A percentile compares a stretch with the other conserved stretches of the same genome.
Conservation (phyloP, 2,797 vertebrate species). For the Notamacropus eugenii region DNA sequence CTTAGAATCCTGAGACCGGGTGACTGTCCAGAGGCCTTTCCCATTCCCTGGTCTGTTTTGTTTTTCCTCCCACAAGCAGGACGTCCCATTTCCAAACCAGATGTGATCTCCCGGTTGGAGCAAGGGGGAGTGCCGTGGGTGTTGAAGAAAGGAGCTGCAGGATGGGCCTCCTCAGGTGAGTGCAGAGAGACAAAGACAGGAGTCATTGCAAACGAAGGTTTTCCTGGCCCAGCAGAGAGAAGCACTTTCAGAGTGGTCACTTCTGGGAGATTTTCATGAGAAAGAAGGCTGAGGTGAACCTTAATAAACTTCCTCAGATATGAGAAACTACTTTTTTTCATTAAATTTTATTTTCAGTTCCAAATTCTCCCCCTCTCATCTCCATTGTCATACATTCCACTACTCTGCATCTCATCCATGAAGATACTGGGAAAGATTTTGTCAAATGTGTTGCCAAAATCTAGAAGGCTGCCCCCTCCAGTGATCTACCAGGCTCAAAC, state of each 20-base stretch:
- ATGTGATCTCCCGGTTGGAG: background rate
- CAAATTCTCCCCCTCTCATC: background rate
- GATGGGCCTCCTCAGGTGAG: background rate
- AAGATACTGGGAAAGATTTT: background rate
- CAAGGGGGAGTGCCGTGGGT: background rate
- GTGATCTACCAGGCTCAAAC: background rate
- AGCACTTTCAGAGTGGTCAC: background rate
- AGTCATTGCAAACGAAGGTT: background rate
- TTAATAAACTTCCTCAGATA: background rate
- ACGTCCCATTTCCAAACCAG: background rate
- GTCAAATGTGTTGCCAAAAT: background rate
- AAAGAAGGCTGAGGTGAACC: background rate
- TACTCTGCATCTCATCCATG: background rate
- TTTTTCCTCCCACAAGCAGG: background rate
- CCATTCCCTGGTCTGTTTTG: background rate
- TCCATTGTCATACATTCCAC: background rate
- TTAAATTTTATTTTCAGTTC: background rate
- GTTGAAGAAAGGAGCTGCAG: background rate
- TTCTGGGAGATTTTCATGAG: background rate
- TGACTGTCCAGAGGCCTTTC: background rate
- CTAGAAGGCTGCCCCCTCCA: background rate
- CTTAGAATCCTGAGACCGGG: too few species aligned
- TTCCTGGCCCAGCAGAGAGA: background rate
- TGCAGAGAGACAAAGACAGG: background rate
- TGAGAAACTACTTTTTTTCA: background rate